phyloP scores from a whole-genome alignment of 2,113 vertebrate genomes.

The Rattus norvegicus region DNA sequence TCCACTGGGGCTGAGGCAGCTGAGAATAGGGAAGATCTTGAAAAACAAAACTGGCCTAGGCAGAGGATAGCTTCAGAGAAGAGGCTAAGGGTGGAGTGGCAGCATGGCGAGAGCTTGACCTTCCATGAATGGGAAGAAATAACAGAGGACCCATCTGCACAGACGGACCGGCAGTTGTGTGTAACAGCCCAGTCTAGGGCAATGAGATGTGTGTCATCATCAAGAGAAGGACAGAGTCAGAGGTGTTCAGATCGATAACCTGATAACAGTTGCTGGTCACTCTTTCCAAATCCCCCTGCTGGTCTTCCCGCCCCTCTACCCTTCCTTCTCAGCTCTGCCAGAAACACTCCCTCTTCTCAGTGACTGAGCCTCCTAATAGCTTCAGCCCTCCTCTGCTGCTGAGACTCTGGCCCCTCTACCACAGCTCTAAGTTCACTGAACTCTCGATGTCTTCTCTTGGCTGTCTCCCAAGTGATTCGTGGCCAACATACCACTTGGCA shows the following conservation, averaged over 20 bases:
- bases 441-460: neutral
- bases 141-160: neutral
- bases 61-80: neutral
- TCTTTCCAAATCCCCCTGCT: neutral
- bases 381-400: neutral
- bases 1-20: neutral
- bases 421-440: neutral
- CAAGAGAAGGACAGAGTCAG: neutral
- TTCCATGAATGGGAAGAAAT: neutral
- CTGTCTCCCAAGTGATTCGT: neutral
- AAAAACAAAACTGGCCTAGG: neutral
- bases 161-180: neutral
- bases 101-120: accelerated
- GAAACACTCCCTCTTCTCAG: neutral
- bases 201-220: neutral
- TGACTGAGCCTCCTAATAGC: accelerated
- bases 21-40: neutral
- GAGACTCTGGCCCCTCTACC: neutral
- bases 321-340: neutral
- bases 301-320: neutral
- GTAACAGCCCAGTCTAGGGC: neutral
- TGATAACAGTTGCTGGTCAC: neutral
- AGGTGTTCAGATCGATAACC: neutral
- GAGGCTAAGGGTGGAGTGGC: neutral
- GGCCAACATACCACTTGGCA: neutral